A percentile compares a stretch with the other conserved stretches of the same genome.
Evolutionary conservation across 2,113 vertebrate species (phyloP).

Genomic region (Catharus fuscescens): DNA sequence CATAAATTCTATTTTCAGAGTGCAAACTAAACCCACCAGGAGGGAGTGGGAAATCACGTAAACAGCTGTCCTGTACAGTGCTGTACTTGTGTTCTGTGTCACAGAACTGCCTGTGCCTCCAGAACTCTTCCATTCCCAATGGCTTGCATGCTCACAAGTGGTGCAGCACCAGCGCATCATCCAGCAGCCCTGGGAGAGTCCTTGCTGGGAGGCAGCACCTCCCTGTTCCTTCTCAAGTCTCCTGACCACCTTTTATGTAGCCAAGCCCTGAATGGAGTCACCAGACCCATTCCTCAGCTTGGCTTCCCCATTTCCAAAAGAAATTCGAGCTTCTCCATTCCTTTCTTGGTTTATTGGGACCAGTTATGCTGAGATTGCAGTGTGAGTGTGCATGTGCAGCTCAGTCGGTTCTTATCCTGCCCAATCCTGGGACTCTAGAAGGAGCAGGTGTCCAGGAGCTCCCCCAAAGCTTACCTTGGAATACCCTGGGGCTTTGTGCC

Average conservation of each 20-base stretch:
- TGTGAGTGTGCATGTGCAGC: neutral
- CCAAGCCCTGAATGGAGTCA: neutral
- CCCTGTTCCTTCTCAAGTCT: neutral
- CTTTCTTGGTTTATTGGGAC: neutral
- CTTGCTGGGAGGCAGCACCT: neutral
- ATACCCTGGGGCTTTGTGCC: neutral
- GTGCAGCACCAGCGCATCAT: fast-evolving
- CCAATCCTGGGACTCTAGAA: fast-evolving
- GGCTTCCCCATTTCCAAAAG: neutral
- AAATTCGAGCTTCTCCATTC: neutral
- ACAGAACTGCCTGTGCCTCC: neutral
- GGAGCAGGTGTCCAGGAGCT: fast-evolving
- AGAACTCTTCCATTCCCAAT: neutral
- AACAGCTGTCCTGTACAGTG: neutral
- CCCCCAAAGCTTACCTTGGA: neutral
- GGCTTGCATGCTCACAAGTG: fast-evolving
- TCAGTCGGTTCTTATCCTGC: neutral
- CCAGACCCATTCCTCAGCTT: neutral
- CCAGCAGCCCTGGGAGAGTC: neutral
- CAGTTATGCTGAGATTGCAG: fast-evolving
- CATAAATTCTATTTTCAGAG: constrained; percentile 21
- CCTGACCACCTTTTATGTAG: neutral
- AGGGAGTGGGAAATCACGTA: neutral
- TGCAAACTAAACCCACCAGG: neutral
- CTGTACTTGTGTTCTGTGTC: neutral